Evolutionary conservation across 2,113 vertebrate species (phyloP).

Genomic region (Antennarius striatus): DNA sequence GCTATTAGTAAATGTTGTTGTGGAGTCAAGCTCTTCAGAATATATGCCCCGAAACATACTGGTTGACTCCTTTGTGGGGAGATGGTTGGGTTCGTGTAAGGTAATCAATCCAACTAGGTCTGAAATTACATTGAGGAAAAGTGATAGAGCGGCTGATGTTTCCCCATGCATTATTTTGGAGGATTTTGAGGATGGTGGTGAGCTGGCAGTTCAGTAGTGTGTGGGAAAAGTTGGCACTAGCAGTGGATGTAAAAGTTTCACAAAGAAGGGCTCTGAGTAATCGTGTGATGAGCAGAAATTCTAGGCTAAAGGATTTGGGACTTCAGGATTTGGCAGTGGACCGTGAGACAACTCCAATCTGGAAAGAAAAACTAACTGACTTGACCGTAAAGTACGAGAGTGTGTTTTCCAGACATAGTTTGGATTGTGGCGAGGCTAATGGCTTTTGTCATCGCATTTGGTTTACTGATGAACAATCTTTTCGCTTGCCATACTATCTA

Average conservation of each 20-base stretch:
- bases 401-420: neutral
- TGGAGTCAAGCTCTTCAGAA: neutral
- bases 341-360: neutral
- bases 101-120: neutral
- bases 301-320: neutral
- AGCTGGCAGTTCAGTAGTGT: neutral
- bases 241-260: neutral
- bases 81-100: neutral
- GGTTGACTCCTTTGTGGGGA: neutral
- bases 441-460: neutral
- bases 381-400: neutral
- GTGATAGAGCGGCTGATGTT: neutral
- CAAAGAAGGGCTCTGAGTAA: neutral
- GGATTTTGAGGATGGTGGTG: neutral
- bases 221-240: neutral
- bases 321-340: neutral
- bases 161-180: neutral
- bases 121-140: neutral
- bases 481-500: neutral
- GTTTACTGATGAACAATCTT: neutral
- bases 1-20: neutral
- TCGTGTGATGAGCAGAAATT: neutral
- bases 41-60: neutral
- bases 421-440: neutral
- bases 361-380: conserved; percentile 6